Evolutionary conservation across 2,888 invertebrate genomes (phyloP), one percentile per base, ranked within the genome.

Genomic region (Geophilus truncorum): DNA sequence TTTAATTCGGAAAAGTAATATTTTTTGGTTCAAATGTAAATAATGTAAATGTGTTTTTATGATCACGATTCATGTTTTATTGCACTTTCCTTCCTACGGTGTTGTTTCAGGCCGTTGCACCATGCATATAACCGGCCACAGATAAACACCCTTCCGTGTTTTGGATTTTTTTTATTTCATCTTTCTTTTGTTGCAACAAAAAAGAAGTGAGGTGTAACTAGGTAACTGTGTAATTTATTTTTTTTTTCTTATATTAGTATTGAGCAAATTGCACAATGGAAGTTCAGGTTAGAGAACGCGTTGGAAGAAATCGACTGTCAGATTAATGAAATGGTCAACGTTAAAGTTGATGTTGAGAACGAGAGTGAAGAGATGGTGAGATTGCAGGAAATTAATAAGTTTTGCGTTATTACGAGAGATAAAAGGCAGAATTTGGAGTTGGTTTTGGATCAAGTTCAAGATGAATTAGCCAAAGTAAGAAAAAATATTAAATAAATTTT

Each of bases 311-410:
- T 62, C 5, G 62, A 62, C 5, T 15, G 18, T 45, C 18, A 45
- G 18, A 45, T 45, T 18, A 45, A 45, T n/a, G 62, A 62, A 62
- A 62, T 25, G 10, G 10, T 62, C 10, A 62, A 23, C 4, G 25
- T 62, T 1, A 62, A 62, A 62, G 62, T 25, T 28, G 62, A 12
- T 1, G 15, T 28, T 6, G 62, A 62, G 15, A 21, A 12, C 10
- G 62, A 62, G 10, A 62, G 25, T 10, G 62, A 62, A 28, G 62
- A 62, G 28, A 62, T 25, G 28, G 15, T 62, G 4, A 23, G 62
- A 25, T 25, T 62, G 15, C 84, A 85, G 30, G 87, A 83, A 62
- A 80, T 81, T 9, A 78, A 62, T 36, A 80, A 75, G n/a, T 62
- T 77, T 28, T 80, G 80, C 32, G 9, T 81, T 21, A 45, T 51